Evolutionary conservation across 2,113 vertebrate genomes (phyloP).

Genomic region (Sakesphorus luctuosus): DNA sequence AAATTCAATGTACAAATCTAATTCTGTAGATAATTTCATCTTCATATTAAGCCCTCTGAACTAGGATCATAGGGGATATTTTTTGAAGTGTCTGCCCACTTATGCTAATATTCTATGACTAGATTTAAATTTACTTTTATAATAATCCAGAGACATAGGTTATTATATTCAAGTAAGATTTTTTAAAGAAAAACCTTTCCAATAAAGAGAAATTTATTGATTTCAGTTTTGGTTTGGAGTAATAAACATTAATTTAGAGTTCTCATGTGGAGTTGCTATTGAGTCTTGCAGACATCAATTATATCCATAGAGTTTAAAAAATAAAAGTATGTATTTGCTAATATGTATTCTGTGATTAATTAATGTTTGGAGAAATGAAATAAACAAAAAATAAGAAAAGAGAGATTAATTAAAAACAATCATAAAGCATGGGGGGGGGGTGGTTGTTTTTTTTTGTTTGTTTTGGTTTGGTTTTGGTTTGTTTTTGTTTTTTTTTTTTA

Average conservation of each 20-base stretch:
- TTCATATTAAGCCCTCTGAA: background rate
- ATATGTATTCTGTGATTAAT: background rate
- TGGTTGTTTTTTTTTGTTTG: no score
- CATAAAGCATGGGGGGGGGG: background rate
- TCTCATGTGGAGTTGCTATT: background rate
- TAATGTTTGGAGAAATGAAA: background rate
- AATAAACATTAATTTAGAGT: background rate
- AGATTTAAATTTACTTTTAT: background rate
- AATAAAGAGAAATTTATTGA: background rate
- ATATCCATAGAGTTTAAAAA: background rate
- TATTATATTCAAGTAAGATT: background rate
- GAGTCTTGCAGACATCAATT: background rate
- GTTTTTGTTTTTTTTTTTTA: accelerated
- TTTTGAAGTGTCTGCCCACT: background rate
- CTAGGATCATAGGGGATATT: background rate
- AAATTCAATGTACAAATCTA: background rate
- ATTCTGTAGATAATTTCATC: background rate
- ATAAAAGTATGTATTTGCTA: background rate
- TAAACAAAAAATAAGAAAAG: background rate
- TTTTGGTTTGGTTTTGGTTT: no score
- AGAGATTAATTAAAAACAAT: background rate
- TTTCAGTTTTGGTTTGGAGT: background rate
- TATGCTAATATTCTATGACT: background rate
- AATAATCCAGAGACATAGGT: background rate
- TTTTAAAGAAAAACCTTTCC: background rate